These are phyloP conservation scores for Rhagonycha fulva DNA, from an alignment of 2,888 invertebrate species.

Conservation along the genomic window DNA sequence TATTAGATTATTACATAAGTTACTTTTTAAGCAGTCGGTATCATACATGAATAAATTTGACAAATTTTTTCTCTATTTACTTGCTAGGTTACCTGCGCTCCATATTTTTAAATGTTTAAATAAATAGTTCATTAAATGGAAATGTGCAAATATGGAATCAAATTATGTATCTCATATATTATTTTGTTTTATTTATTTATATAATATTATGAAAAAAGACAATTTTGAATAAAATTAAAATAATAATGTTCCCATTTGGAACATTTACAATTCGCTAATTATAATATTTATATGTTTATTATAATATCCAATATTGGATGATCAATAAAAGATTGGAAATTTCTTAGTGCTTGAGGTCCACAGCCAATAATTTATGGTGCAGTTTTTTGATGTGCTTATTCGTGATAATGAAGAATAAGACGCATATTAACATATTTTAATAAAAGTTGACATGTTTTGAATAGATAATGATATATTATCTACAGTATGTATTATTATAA, in stretches of 20 bases:
- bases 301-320: background rate
- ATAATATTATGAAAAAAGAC: too few relatives aligned
- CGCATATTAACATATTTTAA: background rate
- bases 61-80: background rate
- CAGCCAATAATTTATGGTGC: background rate
- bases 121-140: too few relatives aligned
- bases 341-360: background rate
- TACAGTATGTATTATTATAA: background rate
- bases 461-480: background rate
- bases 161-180: too few relatives aligned
- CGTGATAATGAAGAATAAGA: background rate
- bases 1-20: background rate
- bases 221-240: too few relatives aligned
- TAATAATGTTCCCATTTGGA: too few relatives aligned
- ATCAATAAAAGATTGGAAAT: background rate
- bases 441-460: background rate
- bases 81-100: too few relatives aligned
- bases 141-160: background rate
- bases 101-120: background rate
- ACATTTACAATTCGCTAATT: too few relatives aligned
- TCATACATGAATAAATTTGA: background rate
- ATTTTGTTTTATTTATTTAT: too few relatives aligned
- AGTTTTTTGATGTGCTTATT: background rate
- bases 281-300: background rate
- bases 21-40: background rate